Base-by-base conservation (phyloP, 1,140 invertebrate genomes). In the Caenorhabditis briggsae region DNA sequence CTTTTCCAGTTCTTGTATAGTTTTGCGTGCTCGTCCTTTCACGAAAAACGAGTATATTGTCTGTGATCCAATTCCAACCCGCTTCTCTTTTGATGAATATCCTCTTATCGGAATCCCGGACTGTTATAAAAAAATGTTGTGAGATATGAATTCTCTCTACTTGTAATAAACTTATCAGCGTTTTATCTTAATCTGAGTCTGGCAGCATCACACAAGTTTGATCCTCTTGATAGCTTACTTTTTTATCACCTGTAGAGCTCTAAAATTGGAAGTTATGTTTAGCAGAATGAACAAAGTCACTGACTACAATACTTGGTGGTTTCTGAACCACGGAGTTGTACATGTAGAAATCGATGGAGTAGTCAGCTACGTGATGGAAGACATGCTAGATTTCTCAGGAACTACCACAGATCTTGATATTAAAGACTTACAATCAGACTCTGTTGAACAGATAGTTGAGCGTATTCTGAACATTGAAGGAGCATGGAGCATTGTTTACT, bases 401-500 rank as follows among this genome's bases (percentile, higher is more conserved):
- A 78, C 70, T 6, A 50, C 70, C 9, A 50, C 70, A 9, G 46
- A 78, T 25, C 12, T 78, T 1, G 12, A 78, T 78, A 12, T 78
- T n/a, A 50, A 5, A 23, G n/a, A 53, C 9, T 46, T 78, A 9
- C n/a, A 48, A 50, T 20, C 50, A 50, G 7, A 5, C 3, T n/a
- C 70, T 23, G 33, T 50, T 78, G 46, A 78, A 50, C 16, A 53
- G 11, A 78, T 78, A 23, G 20, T 53, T 3, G n/a, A 78, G 48
- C 7, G 11, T 9, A 78, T 78, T 50, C 6, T 78, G 46, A n/a
- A 50, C 8, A 46, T 53, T 16, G 2, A 78, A 78, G 70, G 70
- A 20, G 48, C 70, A 20, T 78, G 70, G 70, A 78, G 70, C 33
- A 78, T 78, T 23, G 46, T 78, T 23, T 78, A 78, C 50, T 78